Conservation (phyloP, 2,113 vertebrate genomes). For the Scatophagus argus region DNA sequence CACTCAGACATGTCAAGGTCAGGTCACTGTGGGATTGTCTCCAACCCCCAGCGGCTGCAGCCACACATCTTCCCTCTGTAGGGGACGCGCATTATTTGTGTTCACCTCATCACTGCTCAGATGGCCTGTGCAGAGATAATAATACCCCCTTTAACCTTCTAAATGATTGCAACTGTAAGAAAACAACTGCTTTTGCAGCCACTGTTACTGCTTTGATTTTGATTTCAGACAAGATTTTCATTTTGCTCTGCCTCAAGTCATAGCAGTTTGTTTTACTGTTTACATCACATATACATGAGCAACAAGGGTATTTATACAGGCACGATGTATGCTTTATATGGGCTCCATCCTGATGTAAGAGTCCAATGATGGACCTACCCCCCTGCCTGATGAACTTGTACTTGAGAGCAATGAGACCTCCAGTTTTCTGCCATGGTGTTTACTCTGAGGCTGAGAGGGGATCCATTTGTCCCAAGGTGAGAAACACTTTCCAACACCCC, state of each 20-base stretch:
- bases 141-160: conserved; percentile 77
- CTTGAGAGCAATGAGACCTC: conserved; percentile 70
- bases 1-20: conserved; percentile 84
- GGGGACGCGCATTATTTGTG: conserved; percentile 77
- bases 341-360: conserved; percentile 14
- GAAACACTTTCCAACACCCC: conserved; percentile 63
- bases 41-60: conserved; percentile 63
- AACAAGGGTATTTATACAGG: background rate
- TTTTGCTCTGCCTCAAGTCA: background rate
- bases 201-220: conserved; percentile 1
- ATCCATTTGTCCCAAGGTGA: conserved; percentile 82
- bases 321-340: conserved; percentile 9
- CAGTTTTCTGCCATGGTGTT: conserved; percentile 69
- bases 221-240: conserved; percentile 34
- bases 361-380: conserved; percentile 43
- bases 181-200: conserved; percentile 59
- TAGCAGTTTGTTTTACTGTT: conserved; percentile 13
- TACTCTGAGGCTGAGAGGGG: conserved; percentile 67
- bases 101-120: conserved; percentile 80
- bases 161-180: conserved; percentile 77
- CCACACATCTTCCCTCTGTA: conserved; percentile 70
- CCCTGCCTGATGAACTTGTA: conserved; percentile 74
- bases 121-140: conserved; percentile 76
- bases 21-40: conserved; percentile 78
- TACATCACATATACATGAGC: background rate